Evolutionary conservation across 2,888 invertebrate species (phyloP).

Genomic region (Apoderus coryli): DNA sequence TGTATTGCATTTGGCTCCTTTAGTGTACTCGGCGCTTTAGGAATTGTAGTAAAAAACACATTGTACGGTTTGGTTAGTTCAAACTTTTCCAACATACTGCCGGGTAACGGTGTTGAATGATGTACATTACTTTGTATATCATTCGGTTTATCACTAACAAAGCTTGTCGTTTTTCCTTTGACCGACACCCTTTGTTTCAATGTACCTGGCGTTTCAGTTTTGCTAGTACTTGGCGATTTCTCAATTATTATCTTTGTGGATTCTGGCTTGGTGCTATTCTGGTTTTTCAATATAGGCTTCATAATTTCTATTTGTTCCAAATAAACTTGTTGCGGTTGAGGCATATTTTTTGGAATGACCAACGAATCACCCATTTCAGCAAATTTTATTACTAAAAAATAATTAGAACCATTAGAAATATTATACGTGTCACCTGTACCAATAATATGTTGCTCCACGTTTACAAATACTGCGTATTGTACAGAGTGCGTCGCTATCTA

Average conservation of each 20-base stretch:
- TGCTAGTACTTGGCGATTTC: slow-evolving; percentile 6
- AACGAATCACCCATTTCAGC: slow-evolving; percentile 35
- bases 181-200: slow-evolving; percentile 23
- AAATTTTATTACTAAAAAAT: slow-evolving; percentile 46
- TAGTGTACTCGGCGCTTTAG: slow-evolving; percentile 47
- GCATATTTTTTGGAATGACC: slow-evolving; percentile 40
- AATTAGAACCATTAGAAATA: no score
- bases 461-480: no score
- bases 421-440: no score
- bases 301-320: slow-evolving; percentile 45
- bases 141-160: slow-evolving; percentile 5
- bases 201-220: slow-evolving; percentile 8
- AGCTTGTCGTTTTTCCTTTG: slow-evolving; percentile 39
- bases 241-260: not conserved
- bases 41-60: slow-evolving; percentile 60
- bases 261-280: slow-evolving; percentile 3
- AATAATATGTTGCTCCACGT: no score
- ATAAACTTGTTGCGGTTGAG: slow-evolving; percentile 38
- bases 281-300: slow-evolving; percentile 19
- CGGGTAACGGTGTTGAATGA: slow-evolving; percentile 19
- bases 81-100: slow-evolving; percentile 51
- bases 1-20: slow-evolving; percentile 50
- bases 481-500: no score
- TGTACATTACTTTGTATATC: slow-evolving; percentile 7
- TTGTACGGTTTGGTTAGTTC: slow-evolving; percentile 54